Base-by-base conservation (phyloP, 1,140 invertebrate genomes). In the Papilio glaucus region DNA sequence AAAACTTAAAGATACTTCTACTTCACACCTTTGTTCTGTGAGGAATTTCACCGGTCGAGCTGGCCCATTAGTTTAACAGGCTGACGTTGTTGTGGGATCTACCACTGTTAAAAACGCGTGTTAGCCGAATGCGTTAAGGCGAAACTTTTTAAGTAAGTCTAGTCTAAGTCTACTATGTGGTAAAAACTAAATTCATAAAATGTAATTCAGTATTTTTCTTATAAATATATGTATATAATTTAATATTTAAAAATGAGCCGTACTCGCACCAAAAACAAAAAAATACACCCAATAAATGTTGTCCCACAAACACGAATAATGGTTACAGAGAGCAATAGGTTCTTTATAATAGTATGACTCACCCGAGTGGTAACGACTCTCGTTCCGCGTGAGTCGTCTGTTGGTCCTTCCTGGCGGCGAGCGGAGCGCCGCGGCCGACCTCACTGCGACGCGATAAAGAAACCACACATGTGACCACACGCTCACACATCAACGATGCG, bases 341-440 rank as follows among this genome's bases (percentile, higher is more conserved):
- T 73, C 77, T 75, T 82, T 85, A 83, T 77, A 80, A 70, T 81
- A 77, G 74, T 72, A 69, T 85, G 82, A 91, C 93, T 96, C 95
- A 98, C 98, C 98, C 92, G 98, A 99, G 93, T 99, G 98, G 93
- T 99, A 99, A 82, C 98, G 95, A 93, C 97, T 98, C 94, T 99
- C 98, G 94, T 98, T 98, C 85, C 98, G 95, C 76, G 98, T 99
- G 71, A 98, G 95, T 83, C 98, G 94, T 74, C 98, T 94, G 93
- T 98, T 98, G 85, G 96, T 97, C 85, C 97, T 95, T 84, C 97
- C 95, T 83, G 96, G 94, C 73, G 94, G 95, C 85, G 94, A 94
- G 77, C 93, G 94, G 75, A 88, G 90, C 82, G 82, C 89, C 74
- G 85, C 90, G 70, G 84, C 86, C 75, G 85, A 80, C 67, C 85